Evolutionary conservation across 2,797 vertebrate species (phyloP).

Genomic region (Lagocephalus sceleratus): DNA sequence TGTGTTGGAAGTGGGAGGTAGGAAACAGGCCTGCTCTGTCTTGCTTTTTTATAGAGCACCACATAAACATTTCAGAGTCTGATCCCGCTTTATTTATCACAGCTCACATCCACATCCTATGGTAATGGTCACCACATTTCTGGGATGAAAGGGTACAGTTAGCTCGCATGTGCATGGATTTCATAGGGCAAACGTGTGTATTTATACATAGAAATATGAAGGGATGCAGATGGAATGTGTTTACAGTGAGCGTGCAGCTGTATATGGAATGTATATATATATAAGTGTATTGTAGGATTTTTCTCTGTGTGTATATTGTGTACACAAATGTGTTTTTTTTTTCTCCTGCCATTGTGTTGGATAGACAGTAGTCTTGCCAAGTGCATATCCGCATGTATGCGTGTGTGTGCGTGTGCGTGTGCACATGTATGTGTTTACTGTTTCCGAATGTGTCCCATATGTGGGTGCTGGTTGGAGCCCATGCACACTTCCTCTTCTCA

Average conservation of each 20-base stretch:
- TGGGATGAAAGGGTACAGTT: conserved; percentile 58
- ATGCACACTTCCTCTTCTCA: conserved; percentile 36
- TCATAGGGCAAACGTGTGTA: conserved; percentile 28
- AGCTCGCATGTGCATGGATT: conserved; percentile 33
- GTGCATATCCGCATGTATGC: neutral
- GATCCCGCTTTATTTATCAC: conserved; percentile 73
- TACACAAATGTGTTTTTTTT: conserved; percentile 15
- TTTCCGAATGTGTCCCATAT: conserved; percentile 73
- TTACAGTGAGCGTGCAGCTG: conserved; percentile 1
- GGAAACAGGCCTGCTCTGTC: conserved; percentile 57
- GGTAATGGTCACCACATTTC: conserved; percentile 69
- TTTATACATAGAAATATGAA: conserved; percentile 17
- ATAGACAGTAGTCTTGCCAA: conserved; percentile 33
- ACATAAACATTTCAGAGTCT: conserved; percentile 76
- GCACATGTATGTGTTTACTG: conserved; percentile 65
- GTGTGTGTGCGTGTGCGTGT: neutral
- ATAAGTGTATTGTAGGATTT: conserved; percentile 4
- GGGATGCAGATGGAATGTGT: conserved; percentile 3
- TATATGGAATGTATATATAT: conserved; percentile 7
- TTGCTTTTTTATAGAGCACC: conserved; percentile 48
- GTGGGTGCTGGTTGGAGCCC: conserved; percentile 57
- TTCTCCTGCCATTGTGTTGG: conserved; percentile 12
- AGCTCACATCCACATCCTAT: conserved; percentile 70
- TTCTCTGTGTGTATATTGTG: conserved; percentile 12
- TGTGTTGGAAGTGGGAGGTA: conserved; percentile 41